Base-by-base conservation (phyloP, 2,797 vertebrate species). In the Helostoma temminkii region DNA sequence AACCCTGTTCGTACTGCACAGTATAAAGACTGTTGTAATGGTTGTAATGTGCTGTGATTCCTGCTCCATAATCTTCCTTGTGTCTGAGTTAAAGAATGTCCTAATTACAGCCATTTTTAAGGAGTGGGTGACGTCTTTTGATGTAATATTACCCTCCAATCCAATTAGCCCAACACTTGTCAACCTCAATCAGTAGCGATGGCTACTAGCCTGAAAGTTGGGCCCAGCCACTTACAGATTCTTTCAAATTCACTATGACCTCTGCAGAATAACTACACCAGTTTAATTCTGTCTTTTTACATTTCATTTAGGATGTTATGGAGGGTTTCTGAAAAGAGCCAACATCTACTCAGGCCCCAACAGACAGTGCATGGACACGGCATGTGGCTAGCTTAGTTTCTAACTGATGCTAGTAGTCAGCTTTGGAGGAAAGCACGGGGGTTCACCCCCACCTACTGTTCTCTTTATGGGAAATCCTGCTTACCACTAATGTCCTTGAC, bases 41-140 rank as follows among this genome's bases (percentile, higher is more conserved):
- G 47, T 49, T 59, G 45, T 78, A 84, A 88, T 83, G 68, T 34
- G 30, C 65, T 88, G 43, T 82, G 81, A 90, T 83, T 80, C 72
- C 82, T 52, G 62, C 68, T 74, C 84, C 43, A 74, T 92, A 93
- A 94, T 92, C 89, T 88, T 80, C 70, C 63, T 64, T 71, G 57
- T 84, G 80, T 87, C 76, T 46, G 46, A 91, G 81, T 86, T 72
- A 77, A 90, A 91, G 89, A 91, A 90, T 82, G 83, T 87, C 85
- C 92, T 93, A 95, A 96, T 96, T 96, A 96, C 82, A 91, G 81
- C 92, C 94, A 96, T 96, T 96, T 94, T 88, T 90, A 93, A 90
- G 90, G 79, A 84, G 88, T 85, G 62, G 60, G 89, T 95, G 94
- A 96, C 92, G 88, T 78, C 94, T 93, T 96, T 96, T 96, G 95